These are phyloP conservation scores for Gadus macrocephalus DNA, from an alignment of 2,113 vertebrate species.

Conservation along the genomic window DNA sequence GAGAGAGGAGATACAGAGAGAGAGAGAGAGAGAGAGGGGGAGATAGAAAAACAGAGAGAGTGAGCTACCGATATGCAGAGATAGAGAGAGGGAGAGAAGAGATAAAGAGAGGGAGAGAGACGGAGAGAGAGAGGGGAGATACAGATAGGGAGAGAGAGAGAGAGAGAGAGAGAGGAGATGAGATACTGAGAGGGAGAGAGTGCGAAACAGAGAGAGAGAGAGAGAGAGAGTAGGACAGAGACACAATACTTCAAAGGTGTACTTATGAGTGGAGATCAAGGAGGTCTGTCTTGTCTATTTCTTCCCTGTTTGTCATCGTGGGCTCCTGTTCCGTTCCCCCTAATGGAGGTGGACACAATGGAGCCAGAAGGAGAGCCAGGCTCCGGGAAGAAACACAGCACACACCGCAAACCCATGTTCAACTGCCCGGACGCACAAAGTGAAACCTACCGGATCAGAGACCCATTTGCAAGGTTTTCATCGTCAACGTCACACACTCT, in stretches of 20 bases:
- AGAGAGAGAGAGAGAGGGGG: conserved; percentile 13
- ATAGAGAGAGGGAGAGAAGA: conserved; percentile 8
- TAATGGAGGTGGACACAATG: background rate
- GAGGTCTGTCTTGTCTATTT: conserved; percentile 16
- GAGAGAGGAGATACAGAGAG: too few relatives aligned
- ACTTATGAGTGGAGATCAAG: conserved; percentile 33
- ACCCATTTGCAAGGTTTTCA: background rate
- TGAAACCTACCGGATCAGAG: background rate
- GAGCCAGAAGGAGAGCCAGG: too few relatives aligned
- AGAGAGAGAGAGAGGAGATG: too few relatives aligned
- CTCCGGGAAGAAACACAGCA: too few relatives aligned
- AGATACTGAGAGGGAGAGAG: too few relatives aligned
- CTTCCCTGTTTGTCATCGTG: conserved; percentile 23
- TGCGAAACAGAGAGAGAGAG: too few relatives aligned
- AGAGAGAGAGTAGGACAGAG: conserved; percentile 16
- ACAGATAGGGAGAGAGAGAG: too few relatives aligned
- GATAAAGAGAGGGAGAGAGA: too few relatives aligned
- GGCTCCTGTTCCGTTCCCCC: background rate
- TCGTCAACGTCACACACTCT: background rate
- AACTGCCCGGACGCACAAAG: background rate
- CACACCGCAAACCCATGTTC: too few relatives aligned
- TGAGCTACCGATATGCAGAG: too few relatives aligned
- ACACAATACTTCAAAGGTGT: conserved; percentile 34
- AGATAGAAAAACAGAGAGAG: too few relatives aligned
- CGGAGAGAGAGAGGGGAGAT: too few relatives aligned